Evolutionary conservation across 2,113 vertebrate genomes (phyloP).

Genomic region (Nesoenas mayeri): DNA sequence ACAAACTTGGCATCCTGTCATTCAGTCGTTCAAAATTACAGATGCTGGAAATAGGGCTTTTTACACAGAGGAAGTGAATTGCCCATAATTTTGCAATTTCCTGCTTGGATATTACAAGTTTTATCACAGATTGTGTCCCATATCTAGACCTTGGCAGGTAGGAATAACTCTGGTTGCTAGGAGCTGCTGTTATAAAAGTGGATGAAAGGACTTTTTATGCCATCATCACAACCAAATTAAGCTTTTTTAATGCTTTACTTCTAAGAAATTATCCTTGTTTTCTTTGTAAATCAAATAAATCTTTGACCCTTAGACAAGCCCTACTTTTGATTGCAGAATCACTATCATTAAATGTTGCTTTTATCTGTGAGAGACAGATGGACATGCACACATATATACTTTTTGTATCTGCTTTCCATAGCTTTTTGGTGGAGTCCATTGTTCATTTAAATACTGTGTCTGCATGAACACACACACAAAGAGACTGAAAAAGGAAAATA

Average conservation of each 20-base stretch:
- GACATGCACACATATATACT: fast-evolving
- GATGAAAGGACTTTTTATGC: background rate
- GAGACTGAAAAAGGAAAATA: background rate
- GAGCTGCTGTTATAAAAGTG: slow-evolving; percentile 7
- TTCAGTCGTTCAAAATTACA: background rate
- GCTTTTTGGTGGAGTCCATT: background rate
- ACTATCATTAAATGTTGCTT: background rate
- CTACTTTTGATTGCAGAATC: background rate
- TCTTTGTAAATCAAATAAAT: background rate
- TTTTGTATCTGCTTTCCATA: background rate
- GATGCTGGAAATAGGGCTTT: background rate
- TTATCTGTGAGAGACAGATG: background rate
- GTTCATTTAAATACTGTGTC: background rate
- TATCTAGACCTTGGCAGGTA: slow-evolving; percentile 8
- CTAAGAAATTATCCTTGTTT: background rate
- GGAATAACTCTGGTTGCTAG: slow-evolving; percentile 38
- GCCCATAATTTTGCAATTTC: slow-evolving; percentile 35
- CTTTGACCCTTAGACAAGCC: background rate
- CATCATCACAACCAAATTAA: background rate
- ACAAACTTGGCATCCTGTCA: background rate
- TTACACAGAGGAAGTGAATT: slow-evolving; percentile 38
- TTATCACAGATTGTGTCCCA: background rate
- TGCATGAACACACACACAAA: background rate
- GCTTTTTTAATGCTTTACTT: background rate
- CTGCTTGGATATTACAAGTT: background rate